These are phyloP conservation scores for Drosophila parthenogenetica DNA, from an alignment of 2,888 invertebrate genomes.

Conservation along the genomic window DNA sequence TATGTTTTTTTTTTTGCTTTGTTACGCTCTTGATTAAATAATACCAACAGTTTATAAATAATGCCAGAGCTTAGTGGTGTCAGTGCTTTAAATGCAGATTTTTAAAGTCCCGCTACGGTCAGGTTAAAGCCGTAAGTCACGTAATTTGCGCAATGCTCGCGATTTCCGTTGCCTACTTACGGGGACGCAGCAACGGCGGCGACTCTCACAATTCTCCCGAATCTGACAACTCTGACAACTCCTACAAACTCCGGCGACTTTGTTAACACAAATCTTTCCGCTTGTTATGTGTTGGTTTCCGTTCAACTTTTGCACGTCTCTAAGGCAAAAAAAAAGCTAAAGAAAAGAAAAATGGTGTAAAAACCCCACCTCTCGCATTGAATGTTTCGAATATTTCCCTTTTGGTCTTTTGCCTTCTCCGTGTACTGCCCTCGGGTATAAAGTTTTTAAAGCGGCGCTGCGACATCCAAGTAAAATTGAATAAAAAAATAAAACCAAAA, in stretches of 20 bases:
- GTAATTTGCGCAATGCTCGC: slow-evolving; percentile 75
- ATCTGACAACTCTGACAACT: slow-evolving; percentile 10
- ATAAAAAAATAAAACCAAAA: slow-evolving; percentile 48
- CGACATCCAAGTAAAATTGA: slow-evolving; percentile 66
- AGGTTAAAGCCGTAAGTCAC: slow-evolving; percentile 55
- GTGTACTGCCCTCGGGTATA: slow-evolving; percentile 23
- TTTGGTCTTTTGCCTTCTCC: slow-evolving; percentile 42
- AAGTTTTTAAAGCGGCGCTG: slow-evolving; percentile 63
- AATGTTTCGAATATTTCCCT: slow-evolving; percentile 64
- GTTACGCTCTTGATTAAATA: slow-evolving; percentile 60
- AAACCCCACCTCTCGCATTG: slow-evolving; percentile 36
- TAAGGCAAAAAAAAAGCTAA: slow-evolving; percentile 9
- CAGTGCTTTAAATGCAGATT: slow-evolving; percentile 69
- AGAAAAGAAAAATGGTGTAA: slow-evolving; percentile 7
- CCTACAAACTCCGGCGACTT: slow-evolving; percentile 54
- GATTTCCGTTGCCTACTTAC: slow-evolving; percentile 70
- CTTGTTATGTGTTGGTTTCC: slow-evolving; percentile 76
- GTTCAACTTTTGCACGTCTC: slow-evolving; percentile 63
- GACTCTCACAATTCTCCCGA: slow-evolving; percentile 7
- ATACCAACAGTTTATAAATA: slow-evolving; percentile 74
- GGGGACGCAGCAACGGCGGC: slow-evolving; percentile 7
- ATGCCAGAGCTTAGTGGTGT: slow-evolving; percentile 64
- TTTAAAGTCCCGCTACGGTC: slow-evolving; percentile 12
- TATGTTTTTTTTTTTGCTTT: slow-evolving; percentile 44
- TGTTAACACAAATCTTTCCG: slow-evolving; percentile 79